Base-by-base conservation (phyloP, 1,140 invertebrate genomes). In the Drosophila nikananu region DNA sequence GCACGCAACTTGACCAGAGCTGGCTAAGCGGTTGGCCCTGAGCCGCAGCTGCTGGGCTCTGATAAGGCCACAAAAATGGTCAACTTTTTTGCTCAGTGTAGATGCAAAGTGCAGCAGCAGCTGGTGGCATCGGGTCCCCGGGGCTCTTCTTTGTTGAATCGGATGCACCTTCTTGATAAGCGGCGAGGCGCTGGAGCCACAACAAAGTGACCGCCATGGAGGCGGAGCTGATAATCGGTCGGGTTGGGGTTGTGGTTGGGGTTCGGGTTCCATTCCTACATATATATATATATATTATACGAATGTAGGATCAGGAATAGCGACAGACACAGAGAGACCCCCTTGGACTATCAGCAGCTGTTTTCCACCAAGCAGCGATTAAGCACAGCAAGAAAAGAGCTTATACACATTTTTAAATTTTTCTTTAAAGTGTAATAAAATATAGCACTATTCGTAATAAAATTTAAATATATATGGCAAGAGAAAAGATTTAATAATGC, bases 181-280 rank as follows among this genome's bases (percentile, higher is more conserved):
- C 35, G 15, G 19, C 32, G 3, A 17, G 41, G 30, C 21, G 30
- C 42, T 32, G 13, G 17, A n/a, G 44, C 51, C 57, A 86, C 75
- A 79, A 86, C 82, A 86, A 86, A 86, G 79, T 79, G 65, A 63
- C 83, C 41, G 68, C 32, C 64, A 48, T 48, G 58, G 19, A 63
- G 41, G 58, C 63, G 23, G 15, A 17, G 54, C 54, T 57, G 54
- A 57, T 57, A 57, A 39, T 35, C 35, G 35, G 21, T 39, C 32
- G 54, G 54, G 54, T 39, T 55, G 19, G 30, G 30, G 52, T 35
- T 37, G 7, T 19, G 32, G 8, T 5, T 35, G 4, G 32, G 32
- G 52, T 23, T 37, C 19, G 32, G 21, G 5, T 10, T 55, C 8
- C 32, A 55, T 55, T 55, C 19, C 7, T 9, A 8, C 12, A 44